A percentile compares a stretch with the other conserved stretches of the same genome.
Evolutionary conservation across 2,888 invertebrate genomes (phyloP).

Genomic region (Augochlorella aurata): DNA sequence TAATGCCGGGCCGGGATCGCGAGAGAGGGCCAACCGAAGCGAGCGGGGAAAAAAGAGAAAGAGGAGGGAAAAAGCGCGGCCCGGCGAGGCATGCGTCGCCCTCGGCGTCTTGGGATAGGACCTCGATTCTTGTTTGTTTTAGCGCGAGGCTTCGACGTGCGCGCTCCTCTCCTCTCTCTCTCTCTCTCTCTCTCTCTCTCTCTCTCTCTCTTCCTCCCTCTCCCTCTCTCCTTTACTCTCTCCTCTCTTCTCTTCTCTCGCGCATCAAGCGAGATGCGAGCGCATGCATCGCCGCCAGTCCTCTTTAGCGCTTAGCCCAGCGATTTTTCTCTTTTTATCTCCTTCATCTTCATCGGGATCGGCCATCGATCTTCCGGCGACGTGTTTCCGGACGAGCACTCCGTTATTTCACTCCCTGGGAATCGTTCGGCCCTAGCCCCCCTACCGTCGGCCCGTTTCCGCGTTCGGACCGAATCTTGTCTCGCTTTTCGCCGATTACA

Average conservation of each 20-base stretch:
- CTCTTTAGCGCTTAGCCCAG: constrained; percentile 46
- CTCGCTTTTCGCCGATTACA: neutral
- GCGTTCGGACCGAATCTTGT: neutral
- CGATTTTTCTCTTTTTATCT: constrained; percentile 36
- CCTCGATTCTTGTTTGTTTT: constrained; percentile 78
- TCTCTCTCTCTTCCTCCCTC: neutral
- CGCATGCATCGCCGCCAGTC: constrained; percentile 19
- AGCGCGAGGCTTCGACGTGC: constrained; percentile 61
- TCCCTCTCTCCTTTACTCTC: neutral
- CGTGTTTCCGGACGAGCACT: constrained; percentile 43
- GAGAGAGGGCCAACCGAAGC: constrained; percentile 28
- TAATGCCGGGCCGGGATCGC: constrained; percentile 65
- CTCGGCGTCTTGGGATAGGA: constrained; percentile 78
- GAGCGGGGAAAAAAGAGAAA: constrained; percentile 17
- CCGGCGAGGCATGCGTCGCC: constrained; percentile 73
- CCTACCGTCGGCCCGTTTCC: neutral
- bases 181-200: neutral
- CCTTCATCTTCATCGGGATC: constrained; percentile 53
- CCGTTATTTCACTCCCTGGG: constrained; percentile 43
- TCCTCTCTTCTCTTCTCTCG: neutral
- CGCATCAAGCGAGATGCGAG: constrained; percentile 5
- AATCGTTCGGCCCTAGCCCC: neutral
- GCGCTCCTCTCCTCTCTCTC: constrained; percentile 2
- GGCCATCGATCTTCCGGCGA: constrained; percentile 56
- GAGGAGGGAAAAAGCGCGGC: constrained; percentile 34